phyloP scores from a whole-genome alignment of 1,140 invertebrate genomes.

The Ceratina australensis region DNA sequence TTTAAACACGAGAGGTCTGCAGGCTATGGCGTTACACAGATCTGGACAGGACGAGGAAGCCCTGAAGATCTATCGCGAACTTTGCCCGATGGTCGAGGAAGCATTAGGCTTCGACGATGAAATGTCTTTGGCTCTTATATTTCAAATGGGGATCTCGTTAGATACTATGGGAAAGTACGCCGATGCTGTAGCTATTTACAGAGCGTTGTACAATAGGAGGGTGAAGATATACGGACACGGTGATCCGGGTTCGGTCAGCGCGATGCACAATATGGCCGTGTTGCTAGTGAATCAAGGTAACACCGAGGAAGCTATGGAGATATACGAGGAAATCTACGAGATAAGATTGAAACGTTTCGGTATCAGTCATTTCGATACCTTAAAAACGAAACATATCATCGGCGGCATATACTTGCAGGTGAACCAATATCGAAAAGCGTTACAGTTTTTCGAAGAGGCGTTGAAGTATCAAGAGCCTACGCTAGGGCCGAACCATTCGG shows the following conservation, averaged over 20 bases:
- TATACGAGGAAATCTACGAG: not conserved
- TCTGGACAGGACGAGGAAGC: no score
- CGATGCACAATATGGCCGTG: not conserved
- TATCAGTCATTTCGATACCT: not conserved
- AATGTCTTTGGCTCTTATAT: not conserved
- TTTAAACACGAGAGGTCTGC: no score
- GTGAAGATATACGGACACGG: not conserved
- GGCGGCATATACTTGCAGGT: not conserved
- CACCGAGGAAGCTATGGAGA: slow-evolving; percentile 3
- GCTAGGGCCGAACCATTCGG: not conserved
- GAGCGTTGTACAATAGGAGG: not conserved
- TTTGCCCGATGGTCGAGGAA: no score
- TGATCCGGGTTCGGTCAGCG: not conserved
- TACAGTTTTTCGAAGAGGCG: no score
- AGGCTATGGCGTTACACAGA: no score
- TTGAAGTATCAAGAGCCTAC: no score
- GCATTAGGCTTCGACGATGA: not conserved
- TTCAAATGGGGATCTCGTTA: slow-evolving; percentile 1
- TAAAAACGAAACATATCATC: not conserved
- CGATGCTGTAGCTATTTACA: slow-evolving; percentile 1
- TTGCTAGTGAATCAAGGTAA: slow-evolving; percentile 4
- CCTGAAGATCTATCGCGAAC: not conserved
- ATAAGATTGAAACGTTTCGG: not conserved
- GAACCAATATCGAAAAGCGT: slow-evolving; percentile 1
- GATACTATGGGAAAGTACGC: not conserved